A percentile compares a stretch with the other conserved stretches of the same genome.
These are phyloP conservation scores for Sylvia borin DNA, from an alignment of 2,797 vertebrate genomes.

Conservation along the genomic window DNA sequence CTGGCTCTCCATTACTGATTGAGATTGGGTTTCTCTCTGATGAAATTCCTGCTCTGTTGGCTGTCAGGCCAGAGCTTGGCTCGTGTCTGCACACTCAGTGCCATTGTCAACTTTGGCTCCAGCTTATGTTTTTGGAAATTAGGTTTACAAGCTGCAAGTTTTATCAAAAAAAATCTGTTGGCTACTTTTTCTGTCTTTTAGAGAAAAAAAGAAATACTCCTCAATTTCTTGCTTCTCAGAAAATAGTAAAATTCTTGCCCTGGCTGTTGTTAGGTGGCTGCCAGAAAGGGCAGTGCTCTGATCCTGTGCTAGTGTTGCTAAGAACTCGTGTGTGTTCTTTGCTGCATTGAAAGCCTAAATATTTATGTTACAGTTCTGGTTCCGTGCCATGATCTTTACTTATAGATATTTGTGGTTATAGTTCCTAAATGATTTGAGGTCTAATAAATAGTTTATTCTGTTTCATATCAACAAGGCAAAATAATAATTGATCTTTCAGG, in stretches of 20 bases:
- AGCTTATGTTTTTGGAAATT: not conserved
- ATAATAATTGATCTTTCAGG: not conserved
- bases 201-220: not conserved
- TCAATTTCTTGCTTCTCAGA: not conserved
- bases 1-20: not conserved
- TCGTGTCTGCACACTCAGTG: accelerated
- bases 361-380: not conserved
- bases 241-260: not conserved
- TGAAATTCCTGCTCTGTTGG: not conserved
- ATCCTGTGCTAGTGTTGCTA: not conserved
- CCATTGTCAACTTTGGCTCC: not conserved
- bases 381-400: not conserved
- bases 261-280: not conserved
- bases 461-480: not conserved
- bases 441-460: not conserved
- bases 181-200: accelerated
- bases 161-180: not conserved
- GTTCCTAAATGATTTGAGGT: constrained; percentile 9
- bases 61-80: not conserved
- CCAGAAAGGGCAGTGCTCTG: not conserved
- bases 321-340: not conserved
- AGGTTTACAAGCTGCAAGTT: not conserved
- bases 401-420: constrained; percentile 1
- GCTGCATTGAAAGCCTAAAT: not conserved
- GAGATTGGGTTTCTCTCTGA: not conserved